Percentiles rank a stretch among this genome's conserved stretches.
These are phyloP conservation scores for Phyllotis vaccarum DNA, from an alignment of 2,797 vertebrate genomes.

Conservation along the genomic window DNA sequence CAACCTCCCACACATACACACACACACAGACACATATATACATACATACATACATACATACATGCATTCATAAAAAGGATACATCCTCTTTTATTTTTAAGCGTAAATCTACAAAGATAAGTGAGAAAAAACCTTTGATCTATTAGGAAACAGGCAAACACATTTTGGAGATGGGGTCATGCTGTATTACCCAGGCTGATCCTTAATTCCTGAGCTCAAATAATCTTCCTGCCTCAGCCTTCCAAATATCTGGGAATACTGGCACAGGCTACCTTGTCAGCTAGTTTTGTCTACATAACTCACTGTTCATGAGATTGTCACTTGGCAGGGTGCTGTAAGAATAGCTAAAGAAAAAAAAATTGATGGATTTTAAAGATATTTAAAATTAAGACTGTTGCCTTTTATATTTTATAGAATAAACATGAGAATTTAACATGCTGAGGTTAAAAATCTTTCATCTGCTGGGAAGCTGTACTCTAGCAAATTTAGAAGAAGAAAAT, in stretches of 20 bases:
- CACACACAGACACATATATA: too few relatives aligned
- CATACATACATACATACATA: too few relatives aligned
- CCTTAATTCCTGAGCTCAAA: neutral
- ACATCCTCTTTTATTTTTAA: neutral
- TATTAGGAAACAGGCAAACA: neutral
- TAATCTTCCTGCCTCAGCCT: neutral
- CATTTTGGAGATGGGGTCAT: neutral
- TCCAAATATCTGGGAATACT: neutral
- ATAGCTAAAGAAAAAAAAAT: neutral
- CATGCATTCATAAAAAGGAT: neutral
- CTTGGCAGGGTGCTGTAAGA: neutral
- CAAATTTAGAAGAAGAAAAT: conserved; percentile 62
- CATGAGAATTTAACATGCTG: neutral
- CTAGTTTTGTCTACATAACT: neutral
- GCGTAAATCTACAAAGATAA: neutral
- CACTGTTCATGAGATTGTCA: conserved; percentile 10
- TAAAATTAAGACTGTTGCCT: conserved; percentile 49
- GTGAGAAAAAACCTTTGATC: neutral
- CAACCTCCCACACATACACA: too few relatives aligned
- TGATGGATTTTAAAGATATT: conserved; percentile 17
- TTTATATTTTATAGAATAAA: conserved; percentile 46
- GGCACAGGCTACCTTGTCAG: neutral
- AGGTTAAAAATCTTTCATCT: conserved; percentile 47
- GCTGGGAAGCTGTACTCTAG: conserved; percentile 24
- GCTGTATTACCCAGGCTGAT: neutral